Base-by-base conservation (phyloP, 2,113 vertebrate genomes). In the Thunnus thynnus region DNA sequence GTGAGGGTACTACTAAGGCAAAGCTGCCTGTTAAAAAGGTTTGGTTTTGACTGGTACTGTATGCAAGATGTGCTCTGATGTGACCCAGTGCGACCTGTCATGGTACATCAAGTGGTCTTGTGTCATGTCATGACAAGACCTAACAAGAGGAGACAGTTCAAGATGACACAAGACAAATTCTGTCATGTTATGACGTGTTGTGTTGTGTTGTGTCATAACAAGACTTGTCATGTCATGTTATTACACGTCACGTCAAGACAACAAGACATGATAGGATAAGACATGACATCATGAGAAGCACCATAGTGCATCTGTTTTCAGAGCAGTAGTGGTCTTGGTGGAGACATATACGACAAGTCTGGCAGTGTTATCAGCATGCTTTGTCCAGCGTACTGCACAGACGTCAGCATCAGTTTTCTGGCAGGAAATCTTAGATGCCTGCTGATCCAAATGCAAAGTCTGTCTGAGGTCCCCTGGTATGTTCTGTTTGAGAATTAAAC, bases 401-500 rank as follows among this genome's bases (percentile, higher is more conserved):
- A 16, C 44, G 41, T 16, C 30, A 58, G 50, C 36, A 32, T 52
- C 54, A 9, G 16, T 32, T 76, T 56, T 61, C 32, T 52, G 12
- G 12, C 66, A 55, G 52, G 58, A 51, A 63, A n/a, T 65, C 4
- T 55, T 70, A 32, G 16, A n/a, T 18, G 12, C 70, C 60, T 22
- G 46, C 14, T 1, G 2, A 74, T 73, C 48, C 9, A 44, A 68
- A 73, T 80, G 63, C 63, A 68, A 7, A 55, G 48, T 47, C 51
- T 44, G 55, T 62, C 65, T 27, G 41, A 44, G 47, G 18, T 63
- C 73, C 44, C 65, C 14, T 16, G 57, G 68, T 44, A 5, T 14
- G 18, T 20, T 48, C 71, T 32, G 41, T 62, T 72, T 25, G 44
- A 12, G 8, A 4, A 51, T 62, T 87, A 68, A 83, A 32, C 65